phyloP scores from a whole-genome alignment of 2,888 invertebrate genomes.

The Megalurothrips usitatus region DNA sequence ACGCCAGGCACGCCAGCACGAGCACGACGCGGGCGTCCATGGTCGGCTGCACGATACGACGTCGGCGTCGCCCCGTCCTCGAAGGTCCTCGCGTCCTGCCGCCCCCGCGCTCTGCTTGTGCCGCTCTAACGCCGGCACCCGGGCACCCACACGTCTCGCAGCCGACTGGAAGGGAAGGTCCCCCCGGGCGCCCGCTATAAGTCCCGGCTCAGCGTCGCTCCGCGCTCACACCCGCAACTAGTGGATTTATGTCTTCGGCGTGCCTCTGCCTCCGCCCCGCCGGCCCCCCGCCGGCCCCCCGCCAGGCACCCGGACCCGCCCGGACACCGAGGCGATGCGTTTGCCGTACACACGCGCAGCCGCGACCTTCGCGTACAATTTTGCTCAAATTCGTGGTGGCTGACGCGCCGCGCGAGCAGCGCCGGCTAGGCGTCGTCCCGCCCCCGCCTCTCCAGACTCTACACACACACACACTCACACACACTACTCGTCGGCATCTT shows the following conservation, averaged over 20 bases:
- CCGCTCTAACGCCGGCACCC: too few relatives aligned
- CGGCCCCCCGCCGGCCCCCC: neutral
- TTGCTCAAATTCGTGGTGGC: neutral
- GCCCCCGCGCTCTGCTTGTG: too few relatives aligned
- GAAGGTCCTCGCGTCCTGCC: too few relatives aligned
- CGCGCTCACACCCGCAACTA: too few relatives aligned
- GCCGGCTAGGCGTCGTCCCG: neutral
- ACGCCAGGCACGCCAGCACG: neutral
- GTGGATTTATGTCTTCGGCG: too few relatives aligned
- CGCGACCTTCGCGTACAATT: conserved; percentile 16
- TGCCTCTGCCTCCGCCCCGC: neutral
- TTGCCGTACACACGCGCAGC: conserved; percentile 13
- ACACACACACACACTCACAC: too few relatives aligned
- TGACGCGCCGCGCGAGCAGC: neutral
- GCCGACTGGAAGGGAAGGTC: neutral
- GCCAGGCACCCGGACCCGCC: neutral
- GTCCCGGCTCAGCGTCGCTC: neutral
- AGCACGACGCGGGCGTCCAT: neutral
- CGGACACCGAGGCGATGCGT: neutral
- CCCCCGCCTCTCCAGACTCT: too few relatives aligned
- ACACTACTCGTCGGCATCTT: too few relatives aligned
- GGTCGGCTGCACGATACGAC: too few relatives aligned
- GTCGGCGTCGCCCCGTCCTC: too few relatives aligned
- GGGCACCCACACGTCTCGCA: too few relatives aligned
- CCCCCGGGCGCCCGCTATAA: neutral